Evolutionary conservation across 1,140 invertebrate genomes (phyloP).

Genomic region (Caenorhabditis briggsae): DNA sequence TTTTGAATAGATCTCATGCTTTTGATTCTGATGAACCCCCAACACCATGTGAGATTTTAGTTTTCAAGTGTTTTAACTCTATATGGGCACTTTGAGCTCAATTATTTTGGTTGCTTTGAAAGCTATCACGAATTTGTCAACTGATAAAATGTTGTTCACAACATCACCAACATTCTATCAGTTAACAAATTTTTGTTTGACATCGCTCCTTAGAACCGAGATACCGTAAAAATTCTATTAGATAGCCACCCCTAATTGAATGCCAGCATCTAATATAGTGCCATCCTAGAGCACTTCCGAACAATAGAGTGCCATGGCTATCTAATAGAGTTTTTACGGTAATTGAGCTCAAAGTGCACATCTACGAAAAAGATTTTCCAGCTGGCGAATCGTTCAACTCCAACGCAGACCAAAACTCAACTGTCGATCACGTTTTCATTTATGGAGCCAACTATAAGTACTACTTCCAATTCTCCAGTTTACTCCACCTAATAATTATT

Average conservation of each 20-base stretch:
- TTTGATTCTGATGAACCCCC: constrained; percentile 71
- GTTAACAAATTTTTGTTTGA: no score
- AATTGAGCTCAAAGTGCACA: no score
- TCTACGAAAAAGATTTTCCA: neutral
- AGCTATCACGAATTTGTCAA: no score
- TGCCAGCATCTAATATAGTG: no score
- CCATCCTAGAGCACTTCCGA: no score
- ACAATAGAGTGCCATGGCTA: no score
- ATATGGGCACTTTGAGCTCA: neutral
- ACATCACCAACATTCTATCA: no score
- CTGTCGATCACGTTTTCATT: constrained; percentile 68
- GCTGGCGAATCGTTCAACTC: constrained; percentile 59
- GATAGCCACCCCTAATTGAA: no score
- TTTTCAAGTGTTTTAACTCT: neutral
- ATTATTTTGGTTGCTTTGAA: neutral
- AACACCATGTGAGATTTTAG: constrained; percentile 58
- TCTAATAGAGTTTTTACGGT: no score
- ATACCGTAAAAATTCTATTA: no score
- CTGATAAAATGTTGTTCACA: no score
- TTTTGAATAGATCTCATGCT: constrained; percentile 75
- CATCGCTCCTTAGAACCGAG: no score
- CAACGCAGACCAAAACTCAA: constrained; percentile 61
- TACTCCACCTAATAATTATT: neutral
- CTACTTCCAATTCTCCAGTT: neutral
- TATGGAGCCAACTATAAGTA: constrained; percentile 65